Conservation (phyloP, 2,113 vertebrate genomes). For the Catharus bicknelli region DNA sequence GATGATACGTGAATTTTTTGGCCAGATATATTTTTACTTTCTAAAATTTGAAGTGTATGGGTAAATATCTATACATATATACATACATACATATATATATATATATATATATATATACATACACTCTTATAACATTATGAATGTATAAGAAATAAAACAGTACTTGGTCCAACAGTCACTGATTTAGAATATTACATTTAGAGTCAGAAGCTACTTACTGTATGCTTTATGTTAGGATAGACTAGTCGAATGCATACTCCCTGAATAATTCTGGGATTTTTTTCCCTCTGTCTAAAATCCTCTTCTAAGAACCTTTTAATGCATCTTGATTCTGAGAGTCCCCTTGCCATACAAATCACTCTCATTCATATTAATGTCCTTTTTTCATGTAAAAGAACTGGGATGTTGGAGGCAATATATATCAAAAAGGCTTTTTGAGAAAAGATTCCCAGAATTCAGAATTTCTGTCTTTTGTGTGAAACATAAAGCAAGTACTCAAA, state of each 20-base stretch:
- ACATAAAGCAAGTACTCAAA: background rate
- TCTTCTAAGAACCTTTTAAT: background rate
- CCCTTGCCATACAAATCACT: background rate
- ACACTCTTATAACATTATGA: background rate
- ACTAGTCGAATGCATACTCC: background rate
- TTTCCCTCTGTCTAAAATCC: background rate
- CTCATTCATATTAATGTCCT: background rate
- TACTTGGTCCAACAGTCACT: background rate
- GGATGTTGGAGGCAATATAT: background rate
- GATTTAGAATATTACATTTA: background rate
- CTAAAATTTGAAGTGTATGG: background rate
- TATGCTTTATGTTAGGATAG: background rate
- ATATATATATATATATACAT: background rate
- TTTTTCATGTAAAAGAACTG: background rate
- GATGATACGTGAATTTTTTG: background rate
- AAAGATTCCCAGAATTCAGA: background rate
- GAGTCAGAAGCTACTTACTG: background rate
- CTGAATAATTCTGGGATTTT: background rate
- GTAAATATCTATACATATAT: too few species aligned
- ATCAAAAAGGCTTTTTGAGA: background rate
- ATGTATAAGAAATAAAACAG: background rate
- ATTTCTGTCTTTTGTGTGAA: background rate
- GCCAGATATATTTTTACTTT: background rate
- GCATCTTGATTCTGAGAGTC: background rate
- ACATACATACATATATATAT: background rate